Percentiles rank a stretch among this genome's conserved stretches.
phyloP scores from a whole-genome alignment of 2,888 invertebrate genomes.

The Volucella zonaria region DNA sequence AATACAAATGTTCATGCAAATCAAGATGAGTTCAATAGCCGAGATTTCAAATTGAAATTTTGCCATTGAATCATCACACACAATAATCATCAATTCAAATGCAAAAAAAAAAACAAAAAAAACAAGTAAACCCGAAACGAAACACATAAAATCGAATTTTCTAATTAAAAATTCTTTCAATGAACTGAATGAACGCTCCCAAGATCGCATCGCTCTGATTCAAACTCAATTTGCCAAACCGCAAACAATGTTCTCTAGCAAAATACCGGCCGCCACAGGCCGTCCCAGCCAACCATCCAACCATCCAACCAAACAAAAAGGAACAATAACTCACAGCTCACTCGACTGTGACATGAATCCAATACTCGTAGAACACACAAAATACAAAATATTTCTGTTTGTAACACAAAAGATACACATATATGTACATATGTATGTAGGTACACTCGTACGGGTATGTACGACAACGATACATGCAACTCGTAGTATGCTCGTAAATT shows the following conservation, averaged over 20 bases:
- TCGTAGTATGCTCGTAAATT: not conserved
- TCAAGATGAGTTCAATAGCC: no score
- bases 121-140: not conserved
- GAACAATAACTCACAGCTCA: conserved; percentile 46
- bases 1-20: no score
- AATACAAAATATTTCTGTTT: not conserved
- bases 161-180: conserved; percentile 23
- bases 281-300: no score
- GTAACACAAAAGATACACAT: conserved; percentile 22
- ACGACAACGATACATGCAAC: not conserved
- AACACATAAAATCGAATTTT: not conserved
- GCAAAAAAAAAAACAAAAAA: no score
- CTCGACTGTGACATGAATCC: conserved; percentile 58
- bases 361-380: conserved; percentile 27
- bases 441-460: not conserved
- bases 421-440: not conserved
- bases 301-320: not conserved
- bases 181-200: conserved; percentile 31
- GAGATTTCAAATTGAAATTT: no score
- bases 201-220: conserved; percentile 24
- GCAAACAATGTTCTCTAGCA: conserved; percentile 13
- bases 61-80: no score
- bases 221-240: conserved; percentile 10
- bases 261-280: not conserved
- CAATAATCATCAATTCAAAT: no score